Base-by-base conservation (phyloP, 1,140 invertebrate genomes). In the Acromyrmex heyeri region DNA sequence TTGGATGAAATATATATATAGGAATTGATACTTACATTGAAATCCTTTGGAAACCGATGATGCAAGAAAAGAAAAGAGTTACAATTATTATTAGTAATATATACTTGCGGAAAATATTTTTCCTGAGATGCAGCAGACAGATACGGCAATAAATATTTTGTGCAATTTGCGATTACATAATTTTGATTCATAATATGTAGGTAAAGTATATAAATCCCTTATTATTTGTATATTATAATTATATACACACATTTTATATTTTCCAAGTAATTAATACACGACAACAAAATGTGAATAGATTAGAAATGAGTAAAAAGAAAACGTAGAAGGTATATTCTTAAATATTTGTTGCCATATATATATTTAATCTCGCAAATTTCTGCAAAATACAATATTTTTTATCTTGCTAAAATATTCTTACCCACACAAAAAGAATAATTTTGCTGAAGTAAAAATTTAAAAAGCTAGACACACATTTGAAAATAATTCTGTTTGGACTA, bases 1-100 rank as follows among this genome's bases (percentile, higher is more conserved):
- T 57, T 10, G 30, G 44, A 27, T 70, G 67, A 57, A n/a, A 73
- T 59, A 38, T 38, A 38, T 38, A 38, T 38, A 38, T 1, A 61
- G 1, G 14, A n/a, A 78, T 85, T 75, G 50, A 50, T 93, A 93
- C 93, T 94, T 93, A 94, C 93, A 94, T 91, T 92, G 90, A 86
- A 91, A 91, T 91, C 92, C 93, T 94, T 88, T 75, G 65, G 89
- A 93, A 91, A 86, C 91, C 91, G 75, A 91, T 85, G 85, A 87
- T 90, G 90, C 76, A 59, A 62, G 85, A 87, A 90, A 90, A 82
- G 77, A 90, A 73, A 90, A 61, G 77, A 65, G 77, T 78, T 12
- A 62, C 61, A 21, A 87, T 90, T 89, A 90, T 12, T 90, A 76
- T 61, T 53, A 18, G 14, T 27, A 61, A 65, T 44, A 44, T 82